Conservation (phyloP, 1,140 invertebrate genomes). For the Aphelinus atriplicis region DNA sequence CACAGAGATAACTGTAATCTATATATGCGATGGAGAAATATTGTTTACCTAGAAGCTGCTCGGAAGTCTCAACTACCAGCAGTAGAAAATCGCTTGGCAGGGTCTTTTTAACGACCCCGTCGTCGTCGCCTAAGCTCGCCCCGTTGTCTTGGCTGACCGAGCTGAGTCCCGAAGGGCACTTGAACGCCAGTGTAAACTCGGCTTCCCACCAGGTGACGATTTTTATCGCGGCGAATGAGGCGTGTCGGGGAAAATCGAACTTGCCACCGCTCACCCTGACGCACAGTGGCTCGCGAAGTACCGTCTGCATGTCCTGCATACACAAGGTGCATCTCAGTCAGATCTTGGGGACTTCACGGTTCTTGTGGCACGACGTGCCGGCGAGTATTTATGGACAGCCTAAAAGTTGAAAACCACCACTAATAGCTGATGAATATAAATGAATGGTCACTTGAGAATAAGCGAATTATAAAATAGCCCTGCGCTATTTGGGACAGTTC, state of each 20-base stretch:
- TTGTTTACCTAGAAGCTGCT: constrained; percentile 68
- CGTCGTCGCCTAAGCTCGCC: background rate
- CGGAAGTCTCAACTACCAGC: constrained; percentile 75
- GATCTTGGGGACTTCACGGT: too few species aligned
- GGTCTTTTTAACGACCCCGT: constrained; percentile 73
- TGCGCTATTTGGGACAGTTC: too few species aligned
- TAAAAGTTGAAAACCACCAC: too few species aligned
- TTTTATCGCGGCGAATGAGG: constrained; percentile 83
- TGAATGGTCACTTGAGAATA: too few species aligned
- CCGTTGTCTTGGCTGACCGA: constrained; percentile 22
- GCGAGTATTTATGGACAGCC: too few species aligned
- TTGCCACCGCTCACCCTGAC: constrained; percentile 77
- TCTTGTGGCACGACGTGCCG: too few species aligned
- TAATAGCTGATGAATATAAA: too few species aligned
- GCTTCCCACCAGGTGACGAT: constrained; percentile 82
- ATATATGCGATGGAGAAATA: constrained; percentile 4
- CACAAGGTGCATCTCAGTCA: too few species aligned
- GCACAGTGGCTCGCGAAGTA: constrained; percentile 79
- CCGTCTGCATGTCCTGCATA: constrained; percentile 75
- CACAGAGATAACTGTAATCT: constrained; percentile 13
- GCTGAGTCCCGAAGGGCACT: constrained; percentile 65
- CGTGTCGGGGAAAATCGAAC: constrained; percentile 81
- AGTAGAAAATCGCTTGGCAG: constrained; percentile 77
- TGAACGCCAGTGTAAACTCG: constrained; percentile 72
- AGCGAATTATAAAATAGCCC: too few species aligned